Evolutionary conservation across 2,888 invertebrate genomes (phyloP), one percentile per base, ranked within the genome.

Genomic region (Kryphioiulus occultus): DNA sequence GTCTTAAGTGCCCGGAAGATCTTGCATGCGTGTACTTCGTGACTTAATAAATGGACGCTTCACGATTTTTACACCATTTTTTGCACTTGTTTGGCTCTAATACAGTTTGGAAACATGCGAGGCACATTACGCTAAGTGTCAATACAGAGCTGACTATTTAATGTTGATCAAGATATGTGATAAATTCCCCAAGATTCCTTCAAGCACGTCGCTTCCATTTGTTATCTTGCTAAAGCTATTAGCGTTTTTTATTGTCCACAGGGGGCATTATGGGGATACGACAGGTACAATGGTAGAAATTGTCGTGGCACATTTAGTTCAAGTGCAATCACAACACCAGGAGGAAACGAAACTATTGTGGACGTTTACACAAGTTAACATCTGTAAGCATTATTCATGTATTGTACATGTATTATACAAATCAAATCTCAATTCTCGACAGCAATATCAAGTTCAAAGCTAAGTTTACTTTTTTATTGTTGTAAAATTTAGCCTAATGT

Each of bases 71-170:
- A 30, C 22, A 26, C 10, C 22, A 53, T 53, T 53, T 78, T 78
- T 30, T 26, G 0, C 12, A 15, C 30, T 17, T 5, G 78, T 10
- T 78, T 78, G 78, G 26, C 78, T 78, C 78, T 78, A 78, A 78
- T 78, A 78, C 30, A 78, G 78, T 30, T 26, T 78, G 9, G 3
- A 15, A 78, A 68, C 68, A 68, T 68, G 22, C 68, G 22, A 26
- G 26, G 68, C 22, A 22, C 68, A 68, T 68, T 68, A 68, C 68
- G 68, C 22, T 68, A 68, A 68, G 68, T 68, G 68, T 68, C 68
- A 68, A 68, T 68, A 68, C 22, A 22, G 3, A 22, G 7, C 68
- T 68, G 22, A 22, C 26, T 30, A 78, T 78, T 78, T 78, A 78
- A 78, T 78, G 78, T 26, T 78, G 78, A 78, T 30, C 30, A 9